These are phyloP conservation scores for Formica exsecta DNA, from an alignment of 1,140 invertebrate genomes.

Conservation along the genomic window DNA sequence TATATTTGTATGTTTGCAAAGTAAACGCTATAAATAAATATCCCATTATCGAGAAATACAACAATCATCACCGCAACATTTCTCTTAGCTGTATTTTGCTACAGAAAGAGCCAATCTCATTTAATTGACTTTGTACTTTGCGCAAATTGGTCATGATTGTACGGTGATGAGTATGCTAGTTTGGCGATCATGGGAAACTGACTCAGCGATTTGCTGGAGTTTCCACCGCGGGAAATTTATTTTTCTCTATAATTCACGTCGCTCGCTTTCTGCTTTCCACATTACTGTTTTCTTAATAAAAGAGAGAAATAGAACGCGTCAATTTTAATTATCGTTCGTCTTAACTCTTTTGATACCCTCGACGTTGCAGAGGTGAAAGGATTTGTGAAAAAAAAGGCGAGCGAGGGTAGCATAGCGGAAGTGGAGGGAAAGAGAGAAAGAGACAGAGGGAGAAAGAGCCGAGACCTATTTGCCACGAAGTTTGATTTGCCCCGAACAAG, in stretches of 20 bases:
- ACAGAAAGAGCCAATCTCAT: neutral
- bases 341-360: constrained; percentile 44
- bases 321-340: constrained; percentile 63
- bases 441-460: constrained; percentile 7
- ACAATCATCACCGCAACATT: neutral
- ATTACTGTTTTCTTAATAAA: neutral
- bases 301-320: constrained; percentile 13
- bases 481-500: constrained; percentile 62
- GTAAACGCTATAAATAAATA: neutral
- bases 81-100: neutral
- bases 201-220: constrained; percentile 27
- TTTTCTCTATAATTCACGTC: neutral
- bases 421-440: neutral
- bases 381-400: constrained; percentile 3
- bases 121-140: neutral
- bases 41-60: neutral
- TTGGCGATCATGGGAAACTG: neutral
- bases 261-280: neutral
- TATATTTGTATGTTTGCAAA: neutral
- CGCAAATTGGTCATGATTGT: constrained; percentile 26
- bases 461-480: constrained; percentile 54
- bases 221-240: constrained; percentile 10
- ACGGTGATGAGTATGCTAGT: constrained; percentile 2
- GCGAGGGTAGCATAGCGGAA: neutral
- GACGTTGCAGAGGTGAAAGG: constrained; percentile 11